These are phyloP conservation scores for Triops longicaudatus DNA, from an alignment of 1,140 invertebrate genomes.

Conservation along the genomic window DNA sequence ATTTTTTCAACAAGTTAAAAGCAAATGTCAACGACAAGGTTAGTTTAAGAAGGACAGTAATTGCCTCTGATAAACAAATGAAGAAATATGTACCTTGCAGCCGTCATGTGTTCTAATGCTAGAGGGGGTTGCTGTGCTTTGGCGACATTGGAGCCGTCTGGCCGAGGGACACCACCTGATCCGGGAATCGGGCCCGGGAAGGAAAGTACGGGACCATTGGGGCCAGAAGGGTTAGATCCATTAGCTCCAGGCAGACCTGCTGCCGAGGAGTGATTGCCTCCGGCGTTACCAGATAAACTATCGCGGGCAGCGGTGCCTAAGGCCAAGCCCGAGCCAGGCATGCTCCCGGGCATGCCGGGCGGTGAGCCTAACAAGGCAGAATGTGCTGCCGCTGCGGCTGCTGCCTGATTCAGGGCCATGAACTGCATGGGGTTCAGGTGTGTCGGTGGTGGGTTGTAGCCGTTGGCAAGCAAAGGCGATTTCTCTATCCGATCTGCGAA, in stretches of 20 bases:
- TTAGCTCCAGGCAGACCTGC: conserved; percentile 3
- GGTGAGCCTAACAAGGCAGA: conserved; percentile 39
- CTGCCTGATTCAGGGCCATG: conserved; percentile 39
- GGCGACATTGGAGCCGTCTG: conserved; percentile 56
- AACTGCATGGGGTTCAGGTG: conserved; percentile 71
- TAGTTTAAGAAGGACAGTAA: conserved; percentile 18
- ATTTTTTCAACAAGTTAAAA: conserved; percentile 7
- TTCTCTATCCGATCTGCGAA: conserved; percentile 78
- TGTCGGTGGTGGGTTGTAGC: conserved; percentile 79
- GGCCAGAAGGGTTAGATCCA: conserved; percentile 16
- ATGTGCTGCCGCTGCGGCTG: conserved; percentile 67
- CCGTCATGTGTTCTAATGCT: conserved; percentile 64
- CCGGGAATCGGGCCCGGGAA: conserved; percentile 42
- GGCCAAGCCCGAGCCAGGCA: conserved; percentile 73
- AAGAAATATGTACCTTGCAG: conserved; percentile 56
- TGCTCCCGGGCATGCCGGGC: conserved; percentile 59
- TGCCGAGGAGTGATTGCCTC: background rate
- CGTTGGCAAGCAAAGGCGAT: conserved; percentile 80
- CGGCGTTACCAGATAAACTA: background rate
- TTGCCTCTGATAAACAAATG: background rate
- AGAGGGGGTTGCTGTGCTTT: conserved; percentile 52
- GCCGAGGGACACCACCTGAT: conserved; percentile 40
- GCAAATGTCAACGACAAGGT: conserved; percentile 19
- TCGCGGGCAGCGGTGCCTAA: conserved; percentile 44
- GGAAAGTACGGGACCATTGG: background rate